Conservation (phyloP, 2,113 vertebrate genomes). For the Tachycineta bicolor region DNA sequence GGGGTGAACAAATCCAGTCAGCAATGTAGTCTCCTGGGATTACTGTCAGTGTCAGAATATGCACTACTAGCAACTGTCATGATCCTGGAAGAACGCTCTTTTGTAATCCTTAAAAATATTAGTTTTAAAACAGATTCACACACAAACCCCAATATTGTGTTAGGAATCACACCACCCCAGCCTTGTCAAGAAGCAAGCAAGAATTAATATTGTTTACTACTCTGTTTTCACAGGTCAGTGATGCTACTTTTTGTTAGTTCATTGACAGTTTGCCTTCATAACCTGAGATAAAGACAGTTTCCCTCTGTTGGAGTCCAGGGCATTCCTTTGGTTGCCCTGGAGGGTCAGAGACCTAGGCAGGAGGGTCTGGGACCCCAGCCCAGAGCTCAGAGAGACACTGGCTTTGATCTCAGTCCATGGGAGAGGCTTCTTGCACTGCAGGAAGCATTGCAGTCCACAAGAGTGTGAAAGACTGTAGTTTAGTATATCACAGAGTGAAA, state of each 20-base stretch:
- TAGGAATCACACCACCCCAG: not conserved
- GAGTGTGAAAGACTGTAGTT: too few relatives aligned
- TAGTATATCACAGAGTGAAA: too few relatives aligned
- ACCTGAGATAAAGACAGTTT: not conserved
- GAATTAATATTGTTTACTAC: not conserved
- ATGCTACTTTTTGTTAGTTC: not conserved
- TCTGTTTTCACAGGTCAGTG: not conserved
- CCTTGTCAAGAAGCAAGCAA: not conserved
- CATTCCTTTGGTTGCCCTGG: too few relatives aligned
- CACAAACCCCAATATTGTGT: accelerated
- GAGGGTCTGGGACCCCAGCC: too few relatives aligned
- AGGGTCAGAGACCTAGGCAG: too few relatives aligned
- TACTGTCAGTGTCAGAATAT: not conserved
- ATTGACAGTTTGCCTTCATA: not conserved
- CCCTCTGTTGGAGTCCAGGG: not conserved
- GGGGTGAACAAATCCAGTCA: not conserved
- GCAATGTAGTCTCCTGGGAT: not conserved
- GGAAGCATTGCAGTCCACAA: too few relatives aligned
- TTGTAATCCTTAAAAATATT: not conserved
- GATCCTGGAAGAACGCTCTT: not conserved
- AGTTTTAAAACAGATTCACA: not conserved
- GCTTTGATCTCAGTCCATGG: too few relatives aligned
- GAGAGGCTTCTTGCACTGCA: too few relatives aligned
- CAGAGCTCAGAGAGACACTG: too few relatives aligned
- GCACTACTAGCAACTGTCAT: not conserved